Evolutionary conservation across 2,797 vertebrate genomes (phyloP), one percentile per base, ranked within the genome.

Genomic region (Pelodytes ibericus): DNA sequence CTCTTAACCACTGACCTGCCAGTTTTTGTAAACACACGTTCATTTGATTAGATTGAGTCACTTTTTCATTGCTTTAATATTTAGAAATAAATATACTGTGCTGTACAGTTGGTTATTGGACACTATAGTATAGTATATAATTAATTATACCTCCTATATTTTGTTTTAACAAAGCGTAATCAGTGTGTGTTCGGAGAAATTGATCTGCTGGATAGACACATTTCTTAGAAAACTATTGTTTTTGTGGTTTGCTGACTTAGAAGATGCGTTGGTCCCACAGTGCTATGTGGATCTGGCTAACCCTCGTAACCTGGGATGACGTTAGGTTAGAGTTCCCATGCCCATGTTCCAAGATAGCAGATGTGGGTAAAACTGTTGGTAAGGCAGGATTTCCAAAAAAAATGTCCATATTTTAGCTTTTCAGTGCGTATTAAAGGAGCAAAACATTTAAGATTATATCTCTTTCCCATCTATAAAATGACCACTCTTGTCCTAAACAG

Each of bases 141-240:
- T n/a, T n/a, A n/a, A n/a, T n/a, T n/a, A 15, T 15, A 44, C n/a
- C 20, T 24, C 3, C 4, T 53, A 20, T 22, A 6, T 53, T 53
- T 20, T 53, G n/a, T 53, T 53, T 53, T 22, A 53, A 24, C 3
- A 53, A 11, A 53, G 8, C 3, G 49, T n/a, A 53, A n/a, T n/a
- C 22, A 24, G 49, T 7, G 24, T 53, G n/a, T 51, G n/a, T 59
- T 66, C 33, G 71, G 9, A 71, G 67, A 31, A 26, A 25, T 29
- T 49, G 29, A 72, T 69, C 9, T 63, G 39, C 22, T 29, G 25
- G 13, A 27, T 26, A 49, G 60, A 36, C 60, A 3, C 15, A 62
- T 70, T 76, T 76, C 74, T 39, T 49, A 58, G 65, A 65, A 77
- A 63, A 64, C 31, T 16, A 30, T 16, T 39, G 33, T 62, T 75